These are phyloP conservation scores for Lophochroa leadbeateri DNA, from an alignment of 2,113 vertebrate species.

Conservation along the genomic window DNA sequence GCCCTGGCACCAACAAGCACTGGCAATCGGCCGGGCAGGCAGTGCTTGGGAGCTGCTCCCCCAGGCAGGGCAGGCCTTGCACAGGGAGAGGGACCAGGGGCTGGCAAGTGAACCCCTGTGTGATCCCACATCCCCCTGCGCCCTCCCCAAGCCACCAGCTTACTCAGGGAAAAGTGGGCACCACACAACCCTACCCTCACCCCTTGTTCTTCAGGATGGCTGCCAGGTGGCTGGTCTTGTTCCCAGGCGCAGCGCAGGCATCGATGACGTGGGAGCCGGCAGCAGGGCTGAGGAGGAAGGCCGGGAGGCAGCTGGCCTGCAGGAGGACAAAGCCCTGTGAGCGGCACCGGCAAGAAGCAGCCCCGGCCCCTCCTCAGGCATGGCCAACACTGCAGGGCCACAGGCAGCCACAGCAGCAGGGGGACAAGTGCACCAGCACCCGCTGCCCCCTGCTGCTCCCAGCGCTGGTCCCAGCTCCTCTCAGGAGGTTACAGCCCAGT, in stretches of 20 bases:
- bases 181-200: constrained; percentile 60
- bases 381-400: fast-evolving
- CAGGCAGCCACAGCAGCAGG: not conserved
- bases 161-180: not conserved
- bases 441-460: not conserved
- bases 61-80: no score
- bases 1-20: no score
- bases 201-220: constrained; percentile 91
- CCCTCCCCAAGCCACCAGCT: not conserved
- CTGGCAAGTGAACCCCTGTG: fast-evolving
- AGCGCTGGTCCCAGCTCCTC: not conserved
- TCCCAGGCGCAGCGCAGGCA: constrained; percentile 92
- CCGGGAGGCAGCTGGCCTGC: constrained; percentile 92
- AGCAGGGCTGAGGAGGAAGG: constrained; percentile 81
- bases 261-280: constrained; percentile 84
- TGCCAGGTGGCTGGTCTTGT: constrained; percentile 95
- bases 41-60: not conserved
- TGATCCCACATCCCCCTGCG: not conserved
- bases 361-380: not conserved
- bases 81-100: fast-evolving
- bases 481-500: not conserved
- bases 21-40: fast-evolving
- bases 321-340: fast-evolving
- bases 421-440: not conserved
- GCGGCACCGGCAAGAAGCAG: not conserved